Evolutionary conservation across 2,797 vertebrate species (phyloP).

Genomic region (Vespertilio murinus): DNA sequence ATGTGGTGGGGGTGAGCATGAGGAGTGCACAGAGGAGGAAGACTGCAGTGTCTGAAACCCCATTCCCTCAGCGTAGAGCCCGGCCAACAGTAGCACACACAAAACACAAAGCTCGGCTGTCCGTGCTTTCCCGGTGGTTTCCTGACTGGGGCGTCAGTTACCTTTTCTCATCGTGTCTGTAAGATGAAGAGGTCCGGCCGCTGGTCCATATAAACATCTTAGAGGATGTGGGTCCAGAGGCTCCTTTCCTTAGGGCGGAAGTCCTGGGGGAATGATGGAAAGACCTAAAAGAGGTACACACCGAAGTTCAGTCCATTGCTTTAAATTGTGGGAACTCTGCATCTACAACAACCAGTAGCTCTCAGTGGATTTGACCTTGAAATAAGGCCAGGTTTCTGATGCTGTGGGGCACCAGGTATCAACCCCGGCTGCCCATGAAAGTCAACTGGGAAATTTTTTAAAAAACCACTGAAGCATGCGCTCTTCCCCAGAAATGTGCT

Average conservation of each 20-base stretch:
- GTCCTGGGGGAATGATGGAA: slow-evolving; percentile 85
- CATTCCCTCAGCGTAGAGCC: accelerated
- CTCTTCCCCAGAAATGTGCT: not conserved
- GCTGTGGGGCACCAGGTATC: not conserved
- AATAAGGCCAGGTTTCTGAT: not conserved
- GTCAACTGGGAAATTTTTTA: not conserved
- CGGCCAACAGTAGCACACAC: not conserved
- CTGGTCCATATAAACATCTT: slow-evolving; percentile 98
- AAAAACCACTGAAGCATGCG: not conserved
- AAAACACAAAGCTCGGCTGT: not conserved
- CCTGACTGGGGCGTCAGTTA: slow-evolving; percentile 75
- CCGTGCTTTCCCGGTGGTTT: not conserved
- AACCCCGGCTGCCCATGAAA: not conserved
- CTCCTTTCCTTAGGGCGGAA: slow-evolving; percentile 83
- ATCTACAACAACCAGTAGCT: not conserved
- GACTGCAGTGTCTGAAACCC: not conserved
- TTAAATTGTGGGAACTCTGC: not conserved
- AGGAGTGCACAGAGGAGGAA: not conserved
- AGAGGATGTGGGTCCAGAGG: slow-evolving; percentile 83
- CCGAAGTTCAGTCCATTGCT: not conserved
- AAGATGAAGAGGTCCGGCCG: slow-evolving; percentile 89
- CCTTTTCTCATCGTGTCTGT: slow-evolving; percentile 91
- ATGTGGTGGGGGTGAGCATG: not conserved
- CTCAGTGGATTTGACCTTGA: not conserved
- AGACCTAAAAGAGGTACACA: slow-evolving; percentile 87